These are phyloP conservation scores for Lacerta bilineata DNA, from an alignment of 2,797 vertebrate species.

Conservation along the genomic window DNA sequence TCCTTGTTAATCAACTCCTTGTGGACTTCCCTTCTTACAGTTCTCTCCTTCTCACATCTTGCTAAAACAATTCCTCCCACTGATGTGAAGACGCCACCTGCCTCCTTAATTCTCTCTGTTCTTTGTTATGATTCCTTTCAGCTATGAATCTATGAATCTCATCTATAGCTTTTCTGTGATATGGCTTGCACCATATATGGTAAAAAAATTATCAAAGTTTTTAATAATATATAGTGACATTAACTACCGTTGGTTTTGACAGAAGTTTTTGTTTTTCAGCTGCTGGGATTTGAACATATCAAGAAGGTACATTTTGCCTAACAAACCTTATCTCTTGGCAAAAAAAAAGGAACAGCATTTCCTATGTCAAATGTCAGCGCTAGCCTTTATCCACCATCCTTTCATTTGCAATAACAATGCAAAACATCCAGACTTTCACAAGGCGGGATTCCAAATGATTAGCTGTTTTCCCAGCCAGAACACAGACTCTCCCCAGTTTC, in stretches of 20 bases:
- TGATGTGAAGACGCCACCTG: background rate
- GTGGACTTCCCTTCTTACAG: background rate
- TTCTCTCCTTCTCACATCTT: background rate
- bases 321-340: background rate
- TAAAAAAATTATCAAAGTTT: background rate
- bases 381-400: background rate
- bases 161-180: background rate
- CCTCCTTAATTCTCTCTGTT: background rate
- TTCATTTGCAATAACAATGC: slow-evolving; percentile 13
- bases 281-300: background rate
- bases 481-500: background rate
- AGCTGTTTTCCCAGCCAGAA: slow-evolving; percentile 33
- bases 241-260: background rate
- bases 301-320: background rate
- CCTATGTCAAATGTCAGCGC: background rate
- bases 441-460: background rate
- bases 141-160: background rate
- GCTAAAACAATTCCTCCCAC: background rate
- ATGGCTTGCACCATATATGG: background rate
- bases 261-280: background rate
- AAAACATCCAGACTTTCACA: background rate
- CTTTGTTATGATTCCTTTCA: background rate
- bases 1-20: slow-evolving; percentile 6
- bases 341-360: slow-evolving; percentile 24
- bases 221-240: background rate